Conservation (phyloP, 2,888 invertebrate species). For the Heliconius erato region DNA sequence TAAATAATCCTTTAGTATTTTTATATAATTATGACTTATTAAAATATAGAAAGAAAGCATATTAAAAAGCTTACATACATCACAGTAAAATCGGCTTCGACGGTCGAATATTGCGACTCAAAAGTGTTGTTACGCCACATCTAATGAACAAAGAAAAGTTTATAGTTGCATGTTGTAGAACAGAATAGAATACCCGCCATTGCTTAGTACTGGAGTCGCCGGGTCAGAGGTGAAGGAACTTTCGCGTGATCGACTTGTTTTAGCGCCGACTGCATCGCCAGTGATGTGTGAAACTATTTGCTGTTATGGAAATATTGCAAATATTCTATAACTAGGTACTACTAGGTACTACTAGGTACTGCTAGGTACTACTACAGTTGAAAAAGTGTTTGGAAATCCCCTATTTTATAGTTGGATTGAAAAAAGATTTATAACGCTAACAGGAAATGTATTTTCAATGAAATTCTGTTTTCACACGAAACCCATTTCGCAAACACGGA, state of each 20-base stretch:
- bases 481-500: slow-evolving; percentile 4
- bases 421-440: slow-evolving; percentile 4
- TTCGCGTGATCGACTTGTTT: slow-evolving; percentile 75
- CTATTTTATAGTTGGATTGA: slow-evolving; percentile 13
- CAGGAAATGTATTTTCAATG: neutral
- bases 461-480: neutral
- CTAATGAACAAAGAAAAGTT: slow-evolving; percentile 21
- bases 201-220: slow-evolving; percentile 52
- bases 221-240: slow-evolving; percentile 81
- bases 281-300: slow-evolving; percentile 64
- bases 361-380: neutral
- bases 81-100: too few species aligned
- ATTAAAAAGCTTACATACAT: neutral
- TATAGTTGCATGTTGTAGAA: slow-evolving; percentile 36
- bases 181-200: slow-evolving; percentile 37
- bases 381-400: slow-evolving; percentile 15
- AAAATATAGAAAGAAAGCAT: too few species aligned
- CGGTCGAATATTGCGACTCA: neutral
- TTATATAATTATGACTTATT: too few species aligned
- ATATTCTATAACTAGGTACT: slow-evolving; percentile 12
- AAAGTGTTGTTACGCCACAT: neutral
- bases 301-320: slow-evolving; percentile 46
- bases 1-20: too few species aligned
- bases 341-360: neutral
- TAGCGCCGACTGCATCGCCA: slow-evolving; percentile 71